These are phyloP conservation scores for Nomada fabriciana DNA, from an alignment of 2,888 invertebrate species.

Conservation along the genomic window DNA sequence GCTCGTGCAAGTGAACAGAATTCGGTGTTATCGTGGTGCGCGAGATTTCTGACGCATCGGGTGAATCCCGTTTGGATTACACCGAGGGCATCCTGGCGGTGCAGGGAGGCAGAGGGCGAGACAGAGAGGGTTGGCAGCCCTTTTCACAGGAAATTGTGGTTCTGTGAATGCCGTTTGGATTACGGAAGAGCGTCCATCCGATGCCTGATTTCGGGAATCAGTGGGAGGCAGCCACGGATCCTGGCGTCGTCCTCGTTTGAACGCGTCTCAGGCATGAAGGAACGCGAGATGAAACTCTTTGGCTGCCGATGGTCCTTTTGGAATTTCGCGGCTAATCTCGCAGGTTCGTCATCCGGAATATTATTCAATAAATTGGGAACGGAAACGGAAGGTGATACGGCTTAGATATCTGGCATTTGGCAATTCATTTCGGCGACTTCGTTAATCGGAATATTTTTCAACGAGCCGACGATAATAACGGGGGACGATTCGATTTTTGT, in stretches of 20 bases:
- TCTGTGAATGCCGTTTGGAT: conserved; percentile 63
- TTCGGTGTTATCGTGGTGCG: conserved; percentile 34
- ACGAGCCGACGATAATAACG: too few relatives aligned
- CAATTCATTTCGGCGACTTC: too few relatives aligned
- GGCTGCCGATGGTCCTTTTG: conserved; percentile 85
- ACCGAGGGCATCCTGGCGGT: not conserved
- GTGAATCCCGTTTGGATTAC: conserved; percentile 44
- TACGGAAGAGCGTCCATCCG: conserved; percentile 60
- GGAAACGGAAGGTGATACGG: too few relatives aligned
- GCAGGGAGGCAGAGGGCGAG: not conserved
- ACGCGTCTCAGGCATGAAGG: conserved; percentile 86
- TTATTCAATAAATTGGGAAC: conserved; percentile 10
- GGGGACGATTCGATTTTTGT: too few relatives aligned
- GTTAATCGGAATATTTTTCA: too few relatives aligned
- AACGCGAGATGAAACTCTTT: conserved; percentile 86
- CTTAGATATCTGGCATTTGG: too few relatives aligned
- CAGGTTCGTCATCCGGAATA: conserved; percentile 34
- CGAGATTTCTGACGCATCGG: conserved; percentile 35
- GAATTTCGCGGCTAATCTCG: conserved; percentile 83
- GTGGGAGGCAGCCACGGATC: conserved; percentile 67
- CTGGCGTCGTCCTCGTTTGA: conserved; percentile 78
- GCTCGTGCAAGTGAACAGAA: conserved; percentile 23
- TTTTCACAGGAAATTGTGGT: conserved; percentile 54
- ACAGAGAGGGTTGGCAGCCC: conserved; percentile 17
- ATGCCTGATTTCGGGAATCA: conserved; percentile 61